Conservation (phyloP, 2,888 invertebrate genomes). For the Diploptera punctata region DNA sequence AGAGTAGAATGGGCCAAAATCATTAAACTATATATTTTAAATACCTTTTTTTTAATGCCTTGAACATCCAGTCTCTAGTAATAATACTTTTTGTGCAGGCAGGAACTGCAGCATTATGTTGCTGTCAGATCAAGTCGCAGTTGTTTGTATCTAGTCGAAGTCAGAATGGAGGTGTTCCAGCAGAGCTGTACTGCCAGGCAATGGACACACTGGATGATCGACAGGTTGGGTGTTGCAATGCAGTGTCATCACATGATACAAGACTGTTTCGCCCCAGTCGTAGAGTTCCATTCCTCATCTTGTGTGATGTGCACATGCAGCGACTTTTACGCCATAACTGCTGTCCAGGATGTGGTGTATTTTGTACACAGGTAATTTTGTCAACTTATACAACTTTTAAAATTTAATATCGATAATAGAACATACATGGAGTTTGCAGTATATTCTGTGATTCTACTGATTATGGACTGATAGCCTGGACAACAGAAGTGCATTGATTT, state of each 20-base stretch:
- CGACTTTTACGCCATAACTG: slow-evolving; percentile 83
- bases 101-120: slow-evolving; percentile 55
- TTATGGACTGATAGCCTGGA: no score
- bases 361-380: slow-evolving; percentile 88
- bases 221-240: slow-evolving; percentile 82
- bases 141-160: slow-evolving; percentile 54
- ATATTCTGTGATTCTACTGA: no score
- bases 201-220: slow-evolving; percentile 76
- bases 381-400: no score
- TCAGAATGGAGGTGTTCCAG: slow-evolving; percentile 7
- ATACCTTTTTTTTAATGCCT: no score
- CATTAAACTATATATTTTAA: no score
- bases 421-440: no score
- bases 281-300: slow-evolving; percentile 77
- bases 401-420: no score
- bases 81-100: slow-evolving; percentile 49
- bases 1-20: no score
- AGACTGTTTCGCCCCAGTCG: slow-evolving; percentile 73
- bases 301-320: slow-evolving; percentile 80
- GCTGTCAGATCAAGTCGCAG: slow-evolving; percentile 61
- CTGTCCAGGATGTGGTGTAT: slow-evolving; percentile 88
- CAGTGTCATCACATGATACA: slow-evolving; percentile 61
- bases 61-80: no score
- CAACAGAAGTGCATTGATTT: no score
- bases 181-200: slow-evolving; percentile 71